Base-by-base conservation (phyloP, 2,797 vertebrate genomes). In the Sebastes kiyomatsui region DNA sequence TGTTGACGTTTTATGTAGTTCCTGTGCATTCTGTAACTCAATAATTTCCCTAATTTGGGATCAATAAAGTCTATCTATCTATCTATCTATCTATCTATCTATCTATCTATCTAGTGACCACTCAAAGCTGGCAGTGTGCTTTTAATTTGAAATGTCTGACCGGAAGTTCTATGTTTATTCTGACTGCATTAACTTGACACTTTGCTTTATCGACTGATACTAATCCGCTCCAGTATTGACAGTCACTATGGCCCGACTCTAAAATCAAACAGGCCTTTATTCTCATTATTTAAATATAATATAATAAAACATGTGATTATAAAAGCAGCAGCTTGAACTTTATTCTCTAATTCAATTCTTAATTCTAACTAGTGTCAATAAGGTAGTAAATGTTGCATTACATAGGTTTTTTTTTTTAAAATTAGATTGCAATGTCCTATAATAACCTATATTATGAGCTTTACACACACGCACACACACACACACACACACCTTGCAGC, bases 171-270 rank as follows among this genome's bases (percentile, higher is more conserved):
- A 0, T 16, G 38, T 77, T 66, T 46, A 55, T 72, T 54, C 25
- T 49, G 5, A 2, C n/a, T 25, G 3, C 2, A 38, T 0, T 3
- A 4, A 8, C 75, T 87, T 91, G 69, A 84, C 82, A 20, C 32
- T 62, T 42, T 59, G 72, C 75, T 68, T 76, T 75, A 78, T 81
- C 22, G 72, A 81, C 81, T 75, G 72, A 76, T 76, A 89, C 84
- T 94, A 94, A 95, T 94, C 93, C 92, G 25, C 84, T 67, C 56
- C 81, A 64, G 75, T 68, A 77, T 42, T 75, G 76, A 77, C 80
- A 32, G 49, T 59, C 59, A 73, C 27, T 54, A 23, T 52, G 18
- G 18, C 58, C 42, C 67, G 27, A 65, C 71, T 68, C 3, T 4
- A 16, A 14, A 22, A 23, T 33, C 58, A 66, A 61, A 52, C 56